Evolutionary conservation across 2,888 invertebrate genomes (phyloP), one percentile per base, ranked within the genome.

Genomic region (Tethea ocularis): DNA sequence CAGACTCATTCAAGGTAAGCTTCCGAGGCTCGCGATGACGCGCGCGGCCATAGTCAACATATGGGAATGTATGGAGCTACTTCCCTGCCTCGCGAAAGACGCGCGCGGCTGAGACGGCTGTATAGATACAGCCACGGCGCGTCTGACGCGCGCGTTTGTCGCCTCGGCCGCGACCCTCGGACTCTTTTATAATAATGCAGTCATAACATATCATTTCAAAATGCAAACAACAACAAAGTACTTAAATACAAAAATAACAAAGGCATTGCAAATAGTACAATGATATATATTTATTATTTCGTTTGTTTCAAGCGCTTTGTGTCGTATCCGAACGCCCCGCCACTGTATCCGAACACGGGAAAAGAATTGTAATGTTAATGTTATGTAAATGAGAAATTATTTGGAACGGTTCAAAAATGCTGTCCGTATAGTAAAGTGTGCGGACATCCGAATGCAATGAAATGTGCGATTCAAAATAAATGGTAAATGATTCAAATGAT

Each of bases 311-410:
- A 59, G 58, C 58, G 63, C 67, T 68, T 67, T 69, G 69, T 46
- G 46, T 10, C 46, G 46, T 7, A 46, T 20, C 46, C 20, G 52
- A 15, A 24, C 52, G 52, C 15, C 8, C 23, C 23, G 52, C 2
- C 52, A 24, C 33, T 20, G 54, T 63, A 68, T 53, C 62, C 60
- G 55, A 17, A 52, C 51, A 10, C 20, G 8, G 46, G 10, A 20
- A 60, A 67, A 68, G 75, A 74, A 78, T 85, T 83, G 81, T 83
- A 71, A 84, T 85, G 85, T 68, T 80, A 84, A 84, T 84, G 69
- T 38, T 71, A 83, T 85, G 84, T 68, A 82, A 83, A 84, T 80
- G 74, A 61, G 63, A 71, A 73, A 73, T 75, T 77, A 76, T 71
- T 33, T 15, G 54, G 46, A 10, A 46, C 46, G n/a, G n/a, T 10